Evolutionary conservation across 2,113 vertebrate species (phyloP), one percentile per base, ranked within the genome.

Genomic region (Anoura caudifer): DNA sequence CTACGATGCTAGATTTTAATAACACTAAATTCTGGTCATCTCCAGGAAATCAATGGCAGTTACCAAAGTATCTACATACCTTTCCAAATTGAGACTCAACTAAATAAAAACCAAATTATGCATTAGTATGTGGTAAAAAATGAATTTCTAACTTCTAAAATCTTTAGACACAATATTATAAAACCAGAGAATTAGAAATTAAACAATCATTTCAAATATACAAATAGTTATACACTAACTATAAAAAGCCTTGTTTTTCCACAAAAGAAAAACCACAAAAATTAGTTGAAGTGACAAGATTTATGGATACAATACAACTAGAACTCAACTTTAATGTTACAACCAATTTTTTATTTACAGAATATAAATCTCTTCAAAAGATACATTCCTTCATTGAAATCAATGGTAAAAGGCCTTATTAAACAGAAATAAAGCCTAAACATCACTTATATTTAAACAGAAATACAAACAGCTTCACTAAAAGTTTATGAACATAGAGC

Each of bases 351-450:
- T 98, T 99, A 99, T 99, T 99, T 99, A 99, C 98, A 99, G 94
- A 98, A 98, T 98, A 99, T 98, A 99, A 98, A 98, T 98, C 98
- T 98, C 98, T 98, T 98, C 96, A 97, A 98, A 98, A 98, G 98
- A 98, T 99, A 99, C 98, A 98, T 98, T 98, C 98, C 98, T 98
- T 98, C 97, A 97, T 98, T 98, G 98, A 56, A 98, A 98, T 98
- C 97, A 98, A 98, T 98, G 97, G 98, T 98, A 98, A 98, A 98
- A 98, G 98, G 98, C 98, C 97, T 98, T 98, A 98, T 79, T 97
- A 95, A 98, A 98, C 91, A 97, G 93, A 97, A 98, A 97, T 94
- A 96, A 97, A 98, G 95, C 95, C 98, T 96, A 96, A 97, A 97
- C 88, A 96, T 98, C 96, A 97, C 94, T 98, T 98, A 97, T 82